Conservation (phyloP, 2,797 vertebrate genomes). For the Ctenochaetus hawaiiensis region DNA sequence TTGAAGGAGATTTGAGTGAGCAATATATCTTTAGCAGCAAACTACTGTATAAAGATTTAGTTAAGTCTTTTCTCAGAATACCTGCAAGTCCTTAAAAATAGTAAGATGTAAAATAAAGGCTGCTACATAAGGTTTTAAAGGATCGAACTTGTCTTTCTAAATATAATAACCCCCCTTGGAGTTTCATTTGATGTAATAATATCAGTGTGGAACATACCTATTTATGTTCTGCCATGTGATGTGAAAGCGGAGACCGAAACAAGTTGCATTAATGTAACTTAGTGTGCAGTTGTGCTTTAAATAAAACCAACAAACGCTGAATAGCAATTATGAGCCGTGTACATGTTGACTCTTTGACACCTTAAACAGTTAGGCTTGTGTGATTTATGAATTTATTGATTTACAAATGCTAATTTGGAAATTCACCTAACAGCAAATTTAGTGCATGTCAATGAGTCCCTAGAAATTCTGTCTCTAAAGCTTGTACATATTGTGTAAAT, state of each 20-base stretch:
- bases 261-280: neutral
- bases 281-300: neutral
- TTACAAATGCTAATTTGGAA: too few species aligned
- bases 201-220: neutral
- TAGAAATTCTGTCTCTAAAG: too few species aligned
- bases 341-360: neutral
- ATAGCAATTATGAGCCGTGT: neutral
- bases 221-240: neutral
- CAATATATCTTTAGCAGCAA: neutral
- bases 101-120: neutral
- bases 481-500: accelerated
- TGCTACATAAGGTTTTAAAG: too few species aligned
- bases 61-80: neutral
- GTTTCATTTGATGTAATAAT: neutral
- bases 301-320: neutral
- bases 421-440: too few species aligned
- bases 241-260: neutral
- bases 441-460: too few species aligned
- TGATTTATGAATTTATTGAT: too few species aligned
- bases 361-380: too few species aligned
- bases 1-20: neutral
- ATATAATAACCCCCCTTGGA: too few species aligned
- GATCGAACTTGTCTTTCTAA: neutral
- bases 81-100: neutral
- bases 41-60: neutral